Conservation (phyloP, 2,113 vertebrate genomes). For the Lepus timidus region DNA sequence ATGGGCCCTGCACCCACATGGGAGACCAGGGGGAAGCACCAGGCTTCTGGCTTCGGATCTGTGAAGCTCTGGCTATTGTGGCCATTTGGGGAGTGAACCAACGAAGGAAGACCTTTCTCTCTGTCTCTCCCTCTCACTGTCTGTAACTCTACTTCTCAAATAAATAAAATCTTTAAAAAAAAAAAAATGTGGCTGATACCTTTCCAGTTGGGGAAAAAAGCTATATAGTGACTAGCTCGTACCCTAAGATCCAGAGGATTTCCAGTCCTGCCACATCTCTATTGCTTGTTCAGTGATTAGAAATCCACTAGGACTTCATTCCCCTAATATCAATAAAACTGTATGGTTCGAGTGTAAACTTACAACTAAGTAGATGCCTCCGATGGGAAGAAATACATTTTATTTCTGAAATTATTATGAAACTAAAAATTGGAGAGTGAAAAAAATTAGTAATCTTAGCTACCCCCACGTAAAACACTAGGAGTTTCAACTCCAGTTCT, state of each 20-base stretch:
- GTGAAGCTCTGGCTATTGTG: too few relatives aligned
- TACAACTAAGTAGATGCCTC: neutral
- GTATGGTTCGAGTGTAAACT: neutral
- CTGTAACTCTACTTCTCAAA: too few relatives aligned
- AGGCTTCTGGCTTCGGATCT: too few relatives aligned
- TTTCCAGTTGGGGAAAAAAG: neutral
- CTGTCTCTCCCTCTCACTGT: too few relatives aligned
- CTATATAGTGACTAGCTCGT: neutral
- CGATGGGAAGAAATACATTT: neutral
- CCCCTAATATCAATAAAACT: neutral
- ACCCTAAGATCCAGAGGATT: neutral
- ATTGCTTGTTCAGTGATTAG: accelerated
- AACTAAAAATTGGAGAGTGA: neutral
- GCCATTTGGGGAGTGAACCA: too few relatives aligned
- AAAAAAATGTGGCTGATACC: neutral
- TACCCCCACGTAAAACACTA: neutral
- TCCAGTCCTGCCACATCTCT: neutral
- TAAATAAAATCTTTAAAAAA: too few relatives aligned
- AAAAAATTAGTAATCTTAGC: neutral
- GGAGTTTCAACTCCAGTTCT: neutral
- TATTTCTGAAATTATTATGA: conserved; percentile 29
- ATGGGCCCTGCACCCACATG: too few relatives aligned
- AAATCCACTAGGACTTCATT: neutral
- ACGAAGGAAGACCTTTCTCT: too few relatives aligned
- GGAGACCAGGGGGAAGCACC: too few relatives aligned